phyloP scores from a whole-genome alignment of 2,113 vertebrate species.

The Machaerirhynchus nigripectus region DNA sequence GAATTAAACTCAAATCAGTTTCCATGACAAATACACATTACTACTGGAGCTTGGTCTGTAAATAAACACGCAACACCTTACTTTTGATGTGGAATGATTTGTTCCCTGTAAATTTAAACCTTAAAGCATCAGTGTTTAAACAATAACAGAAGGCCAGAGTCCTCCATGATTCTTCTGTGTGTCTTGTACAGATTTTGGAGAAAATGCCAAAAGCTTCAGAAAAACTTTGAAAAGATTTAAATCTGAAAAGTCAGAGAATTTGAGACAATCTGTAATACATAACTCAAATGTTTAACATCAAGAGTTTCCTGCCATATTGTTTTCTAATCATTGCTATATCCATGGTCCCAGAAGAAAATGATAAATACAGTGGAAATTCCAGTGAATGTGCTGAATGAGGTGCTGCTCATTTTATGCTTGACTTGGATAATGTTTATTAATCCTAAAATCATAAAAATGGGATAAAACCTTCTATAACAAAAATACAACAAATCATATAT shows the following conservation, averaged over 20 bases:
- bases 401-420: conserved; percentile 17
- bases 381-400: conserved; percentile 5
- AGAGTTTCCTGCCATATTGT: conserved; percentile 30
- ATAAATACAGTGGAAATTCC: not conserved
- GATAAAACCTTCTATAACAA: not conserved
- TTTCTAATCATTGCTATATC: conserved; percentile 32
- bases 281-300: conserved; percentile 26
- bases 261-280: conserved; percentile 14
- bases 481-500: not conserved
- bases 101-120: conserved; percentile 25
- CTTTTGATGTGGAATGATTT: conserved; percentile 31
- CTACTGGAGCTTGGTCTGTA: conserved; percentile 34
- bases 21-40: conserved; percentile 58
- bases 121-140: not conserved
- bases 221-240: conserved; percentile 17
- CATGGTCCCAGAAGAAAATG: conserved; percentile 13
- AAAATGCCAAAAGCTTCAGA: conserved; percentile 8
- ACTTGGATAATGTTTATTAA: conserved; percentile 24
- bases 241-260: conserved; percentile 12
- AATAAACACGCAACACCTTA: conserved; percentile 50
- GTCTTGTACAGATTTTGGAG: not conserved
- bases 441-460: conserved; percentile 11
- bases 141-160: not conserved
- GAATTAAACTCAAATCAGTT: conserved; percentile 64
- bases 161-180: not conserved